These are phyloP conservation scores for Spilogale gracilis DNA, from an alignment of 2,113 vertebrate genomes.

Conservation along the genomic window DNA sequence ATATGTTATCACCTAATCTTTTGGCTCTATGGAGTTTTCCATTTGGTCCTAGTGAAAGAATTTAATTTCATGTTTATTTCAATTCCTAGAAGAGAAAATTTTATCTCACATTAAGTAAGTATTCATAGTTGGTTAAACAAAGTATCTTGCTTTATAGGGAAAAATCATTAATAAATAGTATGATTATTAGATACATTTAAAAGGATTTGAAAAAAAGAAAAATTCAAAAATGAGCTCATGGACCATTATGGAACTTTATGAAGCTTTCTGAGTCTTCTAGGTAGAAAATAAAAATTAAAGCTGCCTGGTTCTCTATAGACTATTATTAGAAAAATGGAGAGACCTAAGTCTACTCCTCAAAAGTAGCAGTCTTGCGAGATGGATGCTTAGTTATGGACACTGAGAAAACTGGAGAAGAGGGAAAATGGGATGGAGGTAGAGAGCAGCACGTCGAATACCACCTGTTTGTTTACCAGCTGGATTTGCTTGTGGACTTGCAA, in stretches of 20 bases:
- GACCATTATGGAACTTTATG: neutral
- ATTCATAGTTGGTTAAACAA: slow-evolving; percentile 17
- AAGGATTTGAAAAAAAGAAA: neutral
- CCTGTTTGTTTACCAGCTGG: neutral
- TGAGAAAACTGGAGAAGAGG: neutral
- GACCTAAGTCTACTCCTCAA: neutral
- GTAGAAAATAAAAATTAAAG: slow-evolving; percentile 23
- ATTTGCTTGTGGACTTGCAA: neutral
- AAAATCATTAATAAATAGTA: neutral
- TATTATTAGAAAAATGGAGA: neutral
- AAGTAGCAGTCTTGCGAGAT: neutral
- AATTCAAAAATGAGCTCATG: neutral
- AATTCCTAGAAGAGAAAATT: slow-evolving; percentile 48
- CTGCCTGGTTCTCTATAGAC: neutral
- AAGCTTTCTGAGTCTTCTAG: neutral
- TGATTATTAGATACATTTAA: neutral
- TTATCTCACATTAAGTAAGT: neutral
- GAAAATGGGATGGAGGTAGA: neutral
- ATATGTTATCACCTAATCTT: neutral
- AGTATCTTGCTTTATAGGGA: neutral
- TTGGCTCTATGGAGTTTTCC: slow-evolving; percentile 18
- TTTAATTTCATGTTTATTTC: slow-evolving; percentile 35
- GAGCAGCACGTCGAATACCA: neutral
- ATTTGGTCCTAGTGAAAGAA: neutral
- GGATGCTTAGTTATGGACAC: neutral